phyloP scores from a whole-genome alignment of 2,113 vertebrate species.

The Nothobranchius kuhntae region DNA sequence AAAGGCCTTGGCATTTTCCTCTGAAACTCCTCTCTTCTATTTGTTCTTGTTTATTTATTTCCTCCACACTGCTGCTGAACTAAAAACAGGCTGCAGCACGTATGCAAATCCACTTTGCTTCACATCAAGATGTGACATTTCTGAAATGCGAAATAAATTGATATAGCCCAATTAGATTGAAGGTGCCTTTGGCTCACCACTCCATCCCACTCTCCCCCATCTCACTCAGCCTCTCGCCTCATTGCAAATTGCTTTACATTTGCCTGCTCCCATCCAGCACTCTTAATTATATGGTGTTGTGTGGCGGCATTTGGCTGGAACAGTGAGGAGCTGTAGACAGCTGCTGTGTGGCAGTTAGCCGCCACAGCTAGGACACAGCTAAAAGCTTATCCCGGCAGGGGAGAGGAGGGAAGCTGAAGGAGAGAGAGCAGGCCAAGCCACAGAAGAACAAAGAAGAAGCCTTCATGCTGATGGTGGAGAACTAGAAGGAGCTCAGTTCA shows the following conservation, averaged over 20 bases:
- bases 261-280: slow-evolving; percentile 68
- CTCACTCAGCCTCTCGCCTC: slow-evolving; percentile 49
- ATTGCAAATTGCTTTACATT: slow-evolving; percentile 78
- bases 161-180: slow-evolving; percentile 80
- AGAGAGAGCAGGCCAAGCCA: slow-evolving; percentile 18
- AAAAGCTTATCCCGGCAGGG: slow-evolving; percentile 68
- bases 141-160: slow-evolving; percentile 81
- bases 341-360: slow-evolving; percentile 63
- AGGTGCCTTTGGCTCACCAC: slow-evolving; percentile 44
- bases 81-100: slow-evolving; percentile 63
- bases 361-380: slow-evolving; percentile 64
- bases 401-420: slow-evolving; percentile 25
- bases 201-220: slow-evolving; percentile 17
- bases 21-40: slow-evolving; percentile 57
- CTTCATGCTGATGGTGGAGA: slow-evolving; percentile 8
- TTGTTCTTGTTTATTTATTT: slow-evolving; percentile 65
- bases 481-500: slow-evolving; percentile 12
- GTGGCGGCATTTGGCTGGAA: slow-evolving; percentile 77
- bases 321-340: slow-evolving; percentile 73
- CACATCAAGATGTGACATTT: slow-evolving; percentile 79
- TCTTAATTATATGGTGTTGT: slow-evolving; percentile 77
- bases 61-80: slow-evolving; percentile 41
- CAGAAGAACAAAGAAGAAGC: slow-evolving; percentile 24
- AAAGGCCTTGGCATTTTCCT: slow-evolving; percentile 62
- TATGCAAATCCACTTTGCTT: slow-evolving; percentile 79